Base-by-base conservation (phyloP, 2,113 vertebrate genomes). In the Suricata suricatta region DNA sequence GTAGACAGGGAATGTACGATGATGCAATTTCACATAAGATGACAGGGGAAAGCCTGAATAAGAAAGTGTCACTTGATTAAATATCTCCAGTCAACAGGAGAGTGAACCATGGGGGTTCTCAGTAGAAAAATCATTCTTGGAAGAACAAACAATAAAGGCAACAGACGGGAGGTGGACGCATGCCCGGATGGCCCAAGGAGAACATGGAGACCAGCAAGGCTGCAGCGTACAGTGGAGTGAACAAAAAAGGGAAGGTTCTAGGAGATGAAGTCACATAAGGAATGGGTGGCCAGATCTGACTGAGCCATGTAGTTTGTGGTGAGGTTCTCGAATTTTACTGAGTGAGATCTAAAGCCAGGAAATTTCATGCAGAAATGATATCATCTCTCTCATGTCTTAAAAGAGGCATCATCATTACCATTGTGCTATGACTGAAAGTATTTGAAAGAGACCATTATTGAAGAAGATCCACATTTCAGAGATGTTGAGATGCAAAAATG, bases 391-490 rank as follows among this genome's bases (percentile, higher is more conserved):
- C 31, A 6, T 7, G 8, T 63, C 90, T 95, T 88, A 41, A 93
- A 74, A 66, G 25, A 3, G 21, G 10, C 2, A 60, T 57, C 82
- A 35, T 31, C 1, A 8, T 50, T 17, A 44, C 12, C 35, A 68
- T 17, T 21, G 29, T 44, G 83, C 74, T 21, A 9, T 27, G 21
- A 47, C 6, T 74, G 4, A 25, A 8, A 54, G 33, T 35, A 64
- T 50, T 69, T 57, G 60, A 41, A 47, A 79, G 63, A 60, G 33
- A 27, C 4, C 5, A 27, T n/a, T 60, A 84, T 47, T 88, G 74
- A 90, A 84, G 38, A 85, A 83, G 52, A 87, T 68, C 77, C 25
- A 11, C n/a, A 76, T 57, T 88, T 91, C 3, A 95, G 81, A 93
- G 35, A 76, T 38, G 44, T 33, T 60, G 31, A 47, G n/a, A 63